Percentiles rank a stretch among this genome's conserved stretches.
phyloP scores from a whole-genome alignment of 1,140 invertebrate species.

The Leguminivora glycinivorella region DNA sequence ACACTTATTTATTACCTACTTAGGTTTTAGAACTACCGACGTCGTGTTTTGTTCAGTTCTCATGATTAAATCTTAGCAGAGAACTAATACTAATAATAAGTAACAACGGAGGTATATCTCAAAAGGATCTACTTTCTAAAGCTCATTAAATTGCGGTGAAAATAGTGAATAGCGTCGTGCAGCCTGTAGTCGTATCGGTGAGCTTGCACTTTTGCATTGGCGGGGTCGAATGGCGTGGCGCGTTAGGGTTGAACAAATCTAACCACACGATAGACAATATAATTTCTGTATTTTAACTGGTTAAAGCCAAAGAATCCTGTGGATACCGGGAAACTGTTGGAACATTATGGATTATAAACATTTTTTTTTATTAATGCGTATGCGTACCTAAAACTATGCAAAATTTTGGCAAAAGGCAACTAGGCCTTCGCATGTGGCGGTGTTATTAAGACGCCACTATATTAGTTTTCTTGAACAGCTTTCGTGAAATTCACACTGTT shows the following conservation, averaged over 20 bases:
- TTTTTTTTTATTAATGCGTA: too few relatives aligned
- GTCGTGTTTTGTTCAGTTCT: background rate
- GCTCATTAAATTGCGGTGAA: background rate
- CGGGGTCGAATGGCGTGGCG: background rate
- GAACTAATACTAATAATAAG: background rate
- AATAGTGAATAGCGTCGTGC: background rate
- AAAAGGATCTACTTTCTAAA: background rate
- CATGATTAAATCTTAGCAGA: background rate
- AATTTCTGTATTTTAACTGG: too few relatives aligned
- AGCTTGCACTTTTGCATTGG: background rate
- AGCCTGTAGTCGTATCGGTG: background rate
- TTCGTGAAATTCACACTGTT: too few relatives aligned
- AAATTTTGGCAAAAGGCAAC: too few relatives aligned
- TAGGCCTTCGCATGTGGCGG: too few relatives aligned
- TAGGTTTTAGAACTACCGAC: background rate
- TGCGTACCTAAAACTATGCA: too few relatives aligned
- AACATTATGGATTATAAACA: too few relatives aligned
- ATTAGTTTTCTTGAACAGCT: too few relatives aligned
- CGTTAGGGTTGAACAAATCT: background rate
- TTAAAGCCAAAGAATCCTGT: too few relatives aligned
- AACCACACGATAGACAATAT: background rate
- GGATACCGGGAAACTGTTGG: too few relatives aligned
- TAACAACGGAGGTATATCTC: slow-evolving; percentile 1
- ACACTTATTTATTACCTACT: background rate
- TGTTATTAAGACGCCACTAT: too few relatives aligned